A percentile compares a stretch with the other conserved stretches of the same genome.
Evolutionary conservation across 2,888 invertebrate genomes (phyloP).

Genomic region (Napeogenes inachia): DNA sequence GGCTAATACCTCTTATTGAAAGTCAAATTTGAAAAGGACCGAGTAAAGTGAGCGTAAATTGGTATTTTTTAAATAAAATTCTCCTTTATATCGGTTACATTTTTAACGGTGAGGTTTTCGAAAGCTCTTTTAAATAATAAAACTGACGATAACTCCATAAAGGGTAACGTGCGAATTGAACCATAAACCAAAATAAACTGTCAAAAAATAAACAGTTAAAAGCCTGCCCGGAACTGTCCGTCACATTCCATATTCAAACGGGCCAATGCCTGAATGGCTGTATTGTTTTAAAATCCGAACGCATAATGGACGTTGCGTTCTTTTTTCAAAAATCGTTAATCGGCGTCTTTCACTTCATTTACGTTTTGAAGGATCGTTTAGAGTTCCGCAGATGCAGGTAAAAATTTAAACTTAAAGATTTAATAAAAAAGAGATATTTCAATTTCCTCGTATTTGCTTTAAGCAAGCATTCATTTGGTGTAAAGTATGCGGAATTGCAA

Average conservation of each 20-base stretch:
- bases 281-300: slow-evolving; percentile 72
- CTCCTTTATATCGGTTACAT: slow-evolving; percentile 3
- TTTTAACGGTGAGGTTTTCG: slow-evolving; percentile 14
- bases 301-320: slow-evolving; percentile 60
- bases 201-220: slow-evolving; percentile 59
- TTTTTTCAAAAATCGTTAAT: slow-evolving; percentile 67
- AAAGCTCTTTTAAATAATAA: slow-evolving; percentile 43
- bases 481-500: no score
- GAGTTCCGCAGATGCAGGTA: slow-evolving; percentile 16
- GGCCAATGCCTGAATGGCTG: slow-evolving; percentile 60
- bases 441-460: no score
- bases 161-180: slow-evolving; percentile 51
- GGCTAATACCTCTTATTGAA: neutral
- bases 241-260: slow-evolving; percentile 71
- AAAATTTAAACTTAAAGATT: neutral
- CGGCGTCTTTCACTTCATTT: slow-evolving; percentile 73
- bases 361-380: slow-evolving; percentile 40
- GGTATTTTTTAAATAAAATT: neutral
- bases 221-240: slow-evolving; percentile 57
- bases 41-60: neutral
- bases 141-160: slow-evolving; percentile 38
- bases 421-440: no score
- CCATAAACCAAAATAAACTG: slow-evolving; percentile 40
- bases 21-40: neutral
- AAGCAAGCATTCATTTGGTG: no score